phyloP scores from a whole-genome alignment of 2,113 vertebrate species.

The Erinaceus europaeus region DNA sequence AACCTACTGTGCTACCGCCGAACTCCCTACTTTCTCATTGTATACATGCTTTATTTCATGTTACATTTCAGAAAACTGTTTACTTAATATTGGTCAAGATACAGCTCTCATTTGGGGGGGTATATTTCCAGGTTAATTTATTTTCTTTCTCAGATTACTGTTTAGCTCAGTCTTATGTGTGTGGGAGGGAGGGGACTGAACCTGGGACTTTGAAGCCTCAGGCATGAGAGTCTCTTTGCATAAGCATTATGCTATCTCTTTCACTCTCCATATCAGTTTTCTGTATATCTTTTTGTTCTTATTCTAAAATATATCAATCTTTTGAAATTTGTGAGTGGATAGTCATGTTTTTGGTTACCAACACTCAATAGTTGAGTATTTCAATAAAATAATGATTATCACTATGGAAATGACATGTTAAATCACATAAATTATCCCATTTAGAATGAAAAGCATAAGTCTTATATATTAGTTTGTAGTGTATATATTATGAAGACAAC shows the following conservation, averaged over 20 bases:
- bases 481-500: neutral
- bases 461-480: no score
- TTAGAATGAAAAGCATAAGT: neutral
- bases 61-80: neutral
- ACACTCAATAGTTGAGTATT: neutral
- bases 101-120: neutral
- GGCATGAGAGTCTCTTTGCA: no score
- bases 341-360: neutral
- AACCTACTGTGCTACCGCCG: no score
- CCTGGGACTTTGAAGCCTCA: no score
- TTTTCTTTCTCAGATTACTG: no score
- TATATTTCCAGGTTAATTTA: neutral
- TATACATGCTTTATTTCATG: neutral
- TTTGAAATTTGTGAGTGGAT: neutral
- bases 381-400: neutral
- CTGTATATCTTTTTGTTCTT: neutral
- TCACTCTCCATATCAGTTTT: neutral
- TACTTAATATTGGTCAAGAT: neutral
- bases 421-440: neutral
- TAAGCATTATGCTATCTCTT: no score
- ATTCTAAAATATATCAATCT: neutral
- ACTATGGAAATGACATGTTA: neutral
- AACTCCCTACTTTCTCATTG: no score
- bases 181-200: no score
- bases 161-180: no score